Conservation (phyloP, 2,113 vertebrate genomes). For the Oreochromis niloticus region DNA sequence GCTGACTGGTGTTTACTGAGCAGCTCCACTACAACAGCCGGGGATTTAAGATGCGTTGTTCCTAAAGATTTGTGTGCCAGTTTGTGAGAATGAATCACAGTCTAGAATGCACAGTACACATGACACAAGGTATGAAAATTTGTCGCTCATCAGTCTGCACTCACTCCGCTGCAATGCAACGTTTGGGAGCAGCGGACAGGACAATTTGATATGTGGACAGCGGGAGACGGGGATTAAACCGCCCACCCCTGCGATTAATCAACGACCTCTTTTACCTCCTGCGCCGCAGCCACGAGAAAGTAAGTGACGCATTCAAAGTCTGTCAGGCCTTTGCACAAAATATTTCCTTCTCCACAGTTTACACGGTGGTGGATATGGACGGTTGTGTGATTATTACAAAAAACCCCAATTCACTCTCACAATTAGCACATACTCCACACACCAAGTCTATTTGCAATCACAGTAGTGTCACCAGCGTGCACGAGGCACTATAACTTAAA, state of each 20-base stretch:
- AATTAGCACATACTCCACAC: neutral
- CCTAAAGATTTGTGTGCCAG: neutral
- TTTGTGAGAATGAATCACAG: neutral
- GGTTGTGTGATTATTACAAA: neutral
- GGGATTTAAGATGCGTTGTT: neutral
- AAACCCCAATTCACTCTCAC: neutral
- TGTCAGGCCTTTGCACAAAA: neutral
- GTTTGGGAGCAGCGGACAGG: neutral
- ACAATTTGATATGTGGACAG: neutral
- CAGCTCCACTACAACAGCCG: neutral
- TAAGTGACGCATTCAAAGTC: neutral
- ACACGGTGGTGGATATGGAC: neutral
- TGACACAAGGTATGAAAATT: neutral
- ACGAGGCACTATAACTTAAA: neutral
- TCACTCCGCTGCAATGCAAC: neutral
- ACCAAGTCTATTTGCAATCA: neutral
- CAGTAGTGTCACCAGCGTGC: neutral
- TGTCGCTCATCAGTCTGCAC: neutral
- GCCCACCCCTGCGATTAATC: neutral
- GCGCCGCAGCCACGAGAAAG: neutral
- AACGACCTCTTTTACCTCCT: neutral
- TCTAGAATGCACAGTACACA: neutral
- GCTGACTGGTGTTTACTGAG: neutral
- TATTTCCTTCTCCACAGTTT: neutral
- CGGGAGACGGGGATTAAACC: neutral